Conservation (phyloP, 1,140 invertebrate species). For the Ostrea edulis region DNA sequence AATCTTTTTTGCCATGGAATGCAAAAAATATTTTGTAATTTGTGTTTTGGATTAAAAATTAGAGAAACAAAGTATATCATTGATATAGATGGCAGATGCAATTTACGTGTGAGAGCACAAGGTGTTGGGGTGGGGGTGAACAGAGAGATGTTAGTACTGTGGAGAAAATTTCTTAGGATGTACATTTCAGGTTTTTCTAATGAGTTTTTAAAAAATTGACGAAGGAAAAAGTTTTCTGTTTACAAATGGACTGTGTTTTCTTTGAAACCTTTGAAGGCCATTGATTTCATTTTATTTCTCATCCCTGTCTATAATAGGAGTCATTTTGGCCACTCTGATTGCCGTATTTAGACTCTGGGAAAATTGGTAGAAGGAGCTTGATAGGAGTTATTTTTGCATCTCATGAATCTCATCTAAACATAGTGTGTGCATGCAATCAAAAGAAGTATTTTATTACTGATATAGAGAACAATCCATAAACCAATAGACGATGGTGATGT, state of each 20-base stretch:
- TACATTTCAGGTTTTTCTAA: no score
- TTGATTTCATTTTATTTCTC: conserved; percentile 12
- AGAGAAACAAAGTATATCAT: no score
- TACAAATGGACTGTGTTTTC: not conserved
- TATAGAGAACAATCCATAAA: not conserved
- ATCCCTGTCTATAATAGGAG: not conserved
- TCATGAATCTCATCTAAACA: not conserved
- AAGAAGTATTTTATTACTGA: not conserved
- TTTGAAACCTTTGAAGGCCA: not conserved
- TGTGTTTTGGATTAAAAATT: not conserved
- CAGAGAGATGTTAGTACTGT: no score
- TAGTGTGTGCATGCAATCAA: not conserved
- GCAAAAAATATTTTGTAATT: not conserved
- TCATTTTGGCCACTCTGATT: not conserved
- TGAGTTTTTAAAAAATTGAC: no score
- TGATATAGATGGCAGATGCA: no score
- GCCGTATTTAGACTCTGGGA: not conserved
- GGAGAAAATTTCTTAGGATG: no score
- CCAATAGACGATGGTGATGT: not conserved
- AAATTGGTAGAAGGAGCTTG: not conserved
- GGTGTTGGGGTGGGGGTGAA: no score
- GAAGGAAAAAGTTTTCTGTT: no score
- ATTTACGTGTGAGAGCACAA: no score
- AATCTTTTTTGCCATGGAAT: no score
- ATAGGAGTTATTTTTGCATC: not conserved